These are phyloP conservation scores for Enteromius treurensis DNA, from an alignment of 2,797 vertebrate species.

Conservation along the genomic window DNA sequence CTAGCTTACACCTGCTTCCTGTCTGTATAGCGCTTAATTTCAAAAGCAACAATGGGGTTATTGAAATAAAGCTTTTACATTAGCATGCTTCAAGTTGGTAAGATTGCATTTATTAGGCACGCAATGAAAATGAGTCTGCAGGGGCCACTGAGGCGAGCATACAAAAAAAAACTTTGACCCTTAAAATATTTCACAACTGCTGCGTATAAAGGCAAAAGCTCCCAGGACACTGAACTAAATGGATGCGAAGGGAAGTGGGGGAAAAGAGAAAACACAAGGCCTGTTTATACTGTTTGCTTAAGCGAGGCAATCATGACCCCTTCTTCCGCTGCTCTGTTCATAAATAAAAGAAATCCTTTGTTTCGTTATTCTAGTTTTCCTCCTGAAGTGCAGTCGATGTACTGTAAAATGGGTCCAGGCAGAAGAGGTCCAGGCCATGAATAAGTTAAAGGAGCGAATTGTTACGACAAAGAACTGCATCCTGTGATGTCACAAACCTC, in stretches of 20 bases:
- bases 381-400: constrained; percentile 66
- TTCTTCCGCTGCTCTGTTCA: constrained; percentile 62
- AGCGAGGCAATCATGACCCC: constrained; percentile 48
- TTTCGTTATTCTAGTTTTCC: constrained; percentile 64
- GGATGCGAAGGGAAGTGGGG: constrained; percentile 22
- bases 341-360: constrained; percentile 77
- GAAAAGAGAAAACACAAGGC: neutral
- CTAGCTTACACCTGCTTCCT: neutral
- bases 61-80: constrained; percentile 8
- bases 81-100: neutral
- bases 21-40: neutral
- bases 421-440: constrained; percentile 69
- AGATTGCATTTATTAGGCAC: constrained; percentile 14
- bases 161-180: constrained; percentile 33
- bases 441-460: constrained; percentile 68
- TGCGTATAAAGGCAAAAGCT: constrained; percentile 42
- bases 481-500: constrained; percentile 41
- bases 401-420: constrained; percentile 71
- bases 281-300: constrained; percentile 39
- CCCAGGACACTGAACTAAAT: constrained; percentile 44
- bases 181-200: constrained; percentile 24
- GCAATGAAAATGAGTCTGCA: constrained; percentile 4
- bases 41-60: neutral
- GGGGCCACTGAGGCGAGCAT: neutral
- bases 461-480: constrained; percentile 49